Base-by-base conservation (phyloP, 1,140 invertebrate species). In the Pseudomyrmex gracilis region DNA sequence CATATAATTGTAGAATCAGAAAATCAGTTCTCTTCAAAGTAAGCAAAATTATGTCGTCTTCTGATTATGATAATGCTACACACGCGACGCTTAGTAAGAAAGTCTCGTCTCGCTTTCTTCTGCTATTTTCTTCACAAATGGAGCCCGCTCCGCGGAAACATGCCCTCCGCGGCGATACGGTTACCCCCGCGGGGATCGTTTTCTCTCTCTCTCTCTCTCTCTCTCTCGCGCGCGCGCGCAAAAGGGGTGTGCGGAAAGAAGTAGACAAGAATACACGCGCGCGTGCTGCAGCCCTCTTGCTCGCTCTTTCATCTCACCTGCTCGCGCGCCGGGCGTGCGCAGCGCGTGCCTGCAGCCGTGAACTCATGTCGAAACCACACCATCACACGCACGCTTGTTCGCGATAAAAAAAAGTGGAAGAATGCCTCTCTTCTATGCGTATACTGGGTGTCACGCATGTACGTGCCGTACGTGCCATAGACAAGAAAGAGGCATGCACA, bases 221-320 rank as follows among this genome's bases (percentile, higher is more conserved):
- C 34, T 34, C 61, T 63, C 67, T 58, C 57, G 22, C 60, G 57
- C 63, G 47, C 63, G 53, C 5, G 43, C 45, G 64, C 57, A 73
- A 76, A 63, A 17, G 63, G 70, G 17, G 12, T 58, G 34, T 34
- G 34, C n/a, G 15, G 64, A 24, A 22, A n/a, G 63, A 24, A 60
- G 58, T 22, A 51, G 67, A 43, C 47, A 53, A 15, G 24, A 57
- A 43, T 66, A 60, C 53, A 68, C 67, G 60, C 57, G 58, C 78
- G 71, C 78, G 78, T 43, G 61, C 60, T 47, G 60, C 49, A 22
- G 22, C 34, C 49, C 10, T 55, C 45, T 49, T 22, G n/a, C 60
- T 83, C 73, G 58, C 34, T 74, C 61, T 61, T 63, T 17, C 22
- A 47, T 86, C 90, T 90, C 90, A 91, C 91, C 91, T 91, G 91